Percentiles rank a stretch among this genome's conserved stretches.
Evolutionary conservation across 2,797 vertebrate genomes (phyloP).

Genomic region (Hoplostethus mediterraneus): DNA sequence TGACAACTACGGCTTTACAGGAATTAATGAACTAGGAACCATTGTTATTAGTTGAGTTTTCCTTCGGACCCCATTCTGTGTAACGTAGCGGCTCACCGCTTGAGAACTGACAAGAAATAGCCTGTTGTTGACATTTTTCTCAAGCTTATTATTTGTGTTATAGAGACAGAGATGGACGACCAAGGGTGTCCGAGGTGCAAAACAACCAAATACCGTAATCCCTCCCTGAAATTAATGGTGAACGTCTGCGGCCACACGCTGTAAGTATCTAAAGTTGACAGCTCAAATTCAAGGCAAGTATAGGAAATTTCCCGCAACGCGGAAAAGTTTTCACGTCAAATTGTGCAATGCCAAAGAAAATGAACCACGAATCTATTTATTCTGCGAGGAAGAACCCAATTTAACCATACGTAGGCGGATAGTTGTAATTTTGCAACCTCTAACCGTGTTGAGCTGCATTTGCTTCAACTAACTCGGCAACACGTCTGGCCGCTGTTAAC

Average conservation of each 20-base stretch:
- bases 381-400: not conserved
- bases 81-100: conserved; percentile 27
- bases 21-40: conserved; percentile 55
- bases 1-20: conserved; percentile 11
- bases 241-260: conserved; percentile 98
- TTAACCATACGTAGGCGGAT: not conserved
- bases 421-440: not conserved
- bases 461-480: no score
- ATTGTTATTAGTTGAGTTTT: conserved; percentile 30
- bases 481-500: no score
- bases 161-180: conserved; percentile 89
- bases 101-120: conserved; percentile 26
- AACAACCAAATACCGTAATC: conserved; percentile 98
- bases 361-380: not conserved
- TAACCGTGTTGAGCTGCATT: no score
- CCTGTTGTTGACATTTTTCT: conserved; percentile 39
- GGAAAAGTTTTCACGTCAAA: not conserved
- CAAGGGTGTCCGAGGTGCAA: conserved; percentile 96
- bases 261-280: conserved; percentile 85
- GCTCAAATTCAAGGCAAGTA: not conserved
- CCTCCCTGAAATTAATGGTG: conserved; percentile 97
- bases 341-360: no score
- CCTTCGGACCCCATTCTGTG: conserved; percentile 59
- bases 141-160: not conserved
- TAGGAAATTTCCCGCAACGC: not conserved